These are phyloP conservation scores for Copidosoma aretas DNA, from an alignment of 2,888 invertebrate species.

Conservation along the genomic window DNA sequence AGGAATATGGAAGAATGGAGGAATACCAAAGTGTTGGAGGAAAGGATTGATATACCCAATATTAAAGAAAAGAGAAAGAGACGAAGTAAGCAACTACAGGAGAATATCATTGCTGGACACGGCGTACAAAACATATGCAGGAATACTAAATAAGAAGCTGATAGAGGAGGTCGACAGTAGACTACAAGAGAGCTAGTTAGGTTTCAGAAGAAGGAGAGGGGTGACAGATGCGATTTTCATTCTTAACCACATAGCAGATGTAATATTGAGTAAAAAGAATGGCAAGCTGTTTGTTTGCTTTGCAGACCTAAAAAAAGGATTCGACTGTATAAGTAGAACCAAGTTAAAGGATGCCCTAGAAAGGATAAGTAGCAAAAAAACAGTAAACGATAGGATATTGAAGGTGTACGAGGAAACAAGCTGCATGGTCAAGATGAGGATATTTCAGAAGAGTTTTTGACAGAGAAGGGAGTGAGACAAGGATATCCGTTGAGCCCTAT, in stretches of 20 bases:
- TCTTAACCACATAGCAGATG: background rate
- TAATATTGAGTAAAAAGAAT: slow-evolving; percentile 15
- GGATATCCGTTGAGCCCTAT: slow-evolving; percentile 40
- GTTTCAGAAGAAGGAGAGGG: background rate
- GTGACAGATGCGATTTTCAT: background rate
- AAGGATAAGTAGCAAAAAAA: background rate
- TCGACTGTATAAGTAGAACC: background rate
- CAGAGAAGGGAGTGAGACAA: slow-evolving; percentile 35
- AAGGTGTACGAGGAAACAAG: background rate
- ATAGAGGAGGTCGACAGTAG: slow-evolving; percentile 4
- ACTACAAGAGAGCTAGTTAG: too few relatives aligned
- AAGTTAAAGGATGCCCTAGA: background rate
- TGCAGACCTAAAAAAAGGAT: slow-evolving; percentile 24
- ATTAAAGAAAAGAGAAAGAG: slow-evolving; percentile 24
- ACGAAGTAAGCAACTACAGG: slow-evolving; percentile 26
- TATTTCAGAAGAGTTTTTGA: background rate
- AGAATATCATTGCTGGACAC: slow-evolving; percentile 26
- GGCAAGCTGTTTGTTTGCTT: background rate
- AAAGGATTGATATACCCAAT: slow-evolving; percentile 16
- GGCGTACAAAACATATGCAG: slow-evolving; percentile 22
- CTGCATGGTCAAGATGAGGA: background rate
- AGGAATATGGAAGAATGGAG: slow-evolving; percentile 12
- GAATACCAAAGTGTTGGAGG: slow-evolving; percentile 22
- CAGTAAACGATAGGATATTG: background rate
- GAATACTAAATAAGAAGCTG: slow-evolving; percentile 15